Percentiles rank a stretch among this genome's conserved stretches.
These are phyloP conservation scores for Notospermus geniculatus DNA, from an alignment of 1,140 invertebrate species.

Conservation along the genomic window DNA sequence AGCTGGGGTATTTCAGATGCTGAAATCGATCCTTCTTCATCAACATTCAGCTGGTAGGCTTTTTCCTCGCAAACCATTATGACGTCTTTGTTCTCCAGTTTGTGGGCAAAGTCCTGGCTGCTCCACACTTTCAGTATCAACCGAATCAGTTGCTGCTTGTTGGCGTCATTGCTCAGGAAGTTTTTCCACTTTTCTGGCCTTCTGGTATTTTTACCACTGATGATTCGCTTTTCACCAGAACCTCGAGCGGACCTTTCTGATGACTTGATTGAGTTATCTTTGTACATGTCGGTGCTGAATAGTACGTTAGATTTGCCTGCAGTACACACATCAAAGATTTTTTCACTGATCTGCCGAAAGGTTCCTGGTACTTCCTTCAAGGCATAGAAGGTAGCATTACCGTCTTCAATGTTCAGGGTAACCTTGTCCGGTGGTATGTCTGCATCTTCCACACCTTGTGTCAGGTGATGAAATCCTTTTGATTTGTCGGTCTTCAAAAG, in stretches of 20 bases:
- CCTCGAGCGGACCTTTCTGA: too few species aligned
- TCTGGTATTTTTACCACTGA: constrained; percentile 18
- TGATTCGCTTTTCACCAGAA: too few species aligned
- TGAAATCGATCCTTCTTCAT: too few species aligned
- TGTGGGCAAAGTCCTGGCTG: constrained; percentile 9
- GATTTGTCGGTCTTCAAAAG: constrained; percentile 21
- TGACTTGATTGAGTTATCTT: too few species aligned
- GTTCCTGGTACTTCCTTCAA: constrained; percentile 12
- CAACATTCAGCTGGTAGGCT: constrained; percentile 8
- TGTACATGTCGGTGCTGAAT: too few species aligned
- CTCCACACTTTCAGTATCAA: constrained; percentile 13
- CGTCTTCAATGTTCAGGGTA: constrained; percentile 16
- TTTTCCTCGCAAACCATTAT: constrained; percentile 17
- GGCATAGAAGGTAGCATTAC: constrained; percentile 19
- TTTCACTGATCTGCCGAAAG: constrained; percentile 12
- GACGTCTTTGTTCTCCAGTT: constrained; percentile 14
- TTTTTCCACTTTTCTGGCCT: constrained; percentile 19
- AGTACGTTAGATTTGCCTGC: too few species aligned
- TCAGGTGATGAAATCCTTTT: constrained; percentile 16
- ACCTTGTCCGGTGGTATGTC: constrained; percentile 10
- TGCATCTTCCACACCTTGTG: constrained; percentile 11
- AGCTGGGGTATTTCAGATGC: too few species aligned
- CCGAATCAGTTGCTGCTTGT: constrained; percentile 20
- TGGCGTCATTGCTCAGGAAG: constrained; percentile 26
- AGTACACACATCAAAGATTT: too few species aligned